Evolutionary conservation across 2,113 vertebrate genomes (phyloP).

Genomic region (Hippocampus mohnikei): DNA sequence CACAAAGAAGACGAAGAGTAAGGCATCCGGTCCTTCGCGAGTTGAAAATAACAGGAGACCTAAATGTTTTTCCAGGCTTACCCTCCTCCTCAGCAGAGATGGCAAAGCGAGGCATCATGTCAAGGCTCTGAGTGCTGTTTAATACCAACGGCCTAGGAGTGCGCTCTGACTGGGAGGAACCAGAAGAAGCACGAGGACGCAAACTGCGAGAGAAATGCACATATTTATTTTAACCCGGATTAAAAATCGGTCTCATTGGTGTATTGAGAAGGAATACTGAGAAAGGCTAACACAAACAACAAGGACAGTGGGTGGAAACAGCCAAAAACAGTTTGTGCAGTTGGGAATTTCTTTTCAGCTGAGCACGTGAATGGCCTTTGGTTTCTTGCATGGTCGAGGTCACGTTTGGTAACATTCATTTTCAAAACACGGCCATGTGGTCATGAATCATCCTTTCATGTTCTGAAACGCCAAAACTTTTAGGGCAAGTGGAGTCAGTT

Average conservation of each 20-base stretch:
- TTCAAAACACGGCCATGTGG: background rate
- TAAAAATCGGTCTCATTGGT: background rate
- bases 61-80: slow-evolving; percentile 14
- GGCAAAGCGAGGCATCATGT: slow-evolving; percentile 84
- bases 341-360: background rate
- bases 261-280: background rate
- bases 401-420: slow-evolving; percentile 2
- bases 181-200: slow-evolving; percentile 82
- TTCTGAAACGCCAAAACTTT: background rate
- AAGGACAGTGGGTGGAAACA: no score
- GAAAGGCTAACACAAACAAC: background rate
- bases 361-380: background rate
- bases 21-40: background rate
- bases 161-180: slow-evolving; percentile 81
- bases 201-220: slow-evolving; percentile 61
- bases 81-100: slow-evolving; percentile 86
- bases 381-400: background rate
- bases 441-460: background rate
- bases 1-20: background rate
- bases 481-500: background rate
- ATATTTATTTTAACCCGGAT: background rate
- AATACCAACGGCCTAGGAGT: slow-evolving; percentile 74
- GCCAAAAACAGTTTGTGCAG: no score
- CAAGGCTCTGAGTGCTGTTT: slow-evolving; percentile 82
- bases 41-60: background rate